Base-by-base conservation (phyloP, 2,797 vertebrate species). In the Podarcis lilfordi region DNA sequence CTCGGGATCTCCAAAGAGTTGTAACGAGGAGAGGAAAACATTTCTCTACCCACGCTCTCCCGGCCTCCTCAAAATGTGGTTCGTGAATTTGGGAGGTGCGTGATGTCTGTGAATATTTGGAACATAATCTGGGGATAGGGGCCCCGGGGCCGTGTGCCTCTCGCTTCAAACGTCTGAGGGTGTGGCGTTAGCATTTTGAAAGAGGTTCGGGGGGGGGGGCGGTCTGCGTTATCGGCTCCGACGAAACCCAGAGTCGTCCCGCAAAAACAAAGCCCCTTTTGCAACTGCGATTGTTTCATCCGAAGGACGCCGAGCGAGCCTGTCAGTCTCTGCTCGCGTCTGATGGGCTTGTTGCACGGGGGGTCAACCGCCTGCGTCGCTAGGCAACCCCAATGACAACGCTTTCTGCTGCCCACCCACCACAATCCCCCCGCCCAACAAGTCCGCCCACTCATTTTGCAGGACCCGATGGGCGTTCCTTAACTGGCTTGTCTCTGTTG, bases 361-460 rank as follows among this genome's bases (percentile, higher is more conserved):
- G 90, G 91, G 91, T 91, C 92, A 92, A 78, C 68, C 8, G 61
- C 19, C 27, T 13, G 23, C 5, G 86, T 91, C n/a, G 74, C 93
- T 68, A 84, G 88, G 93, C 87, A 88, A 89, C 85, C 50, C 43
- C 29, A n/a, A 72, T 11, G 74, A 15, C 29, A 59, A 25, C n/a
- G 0, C 61, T 61, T 25, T 27, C 45, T 25, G 8, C 8, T 68
- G 68, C 76, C 86, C 82, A 76, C 84, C 66, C 75, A 87, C 71
- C 59, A 86, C 82, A 50, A 32, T 27, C 32, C 59, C 61, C 43
- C 61, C 61, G 45, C 7, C 10, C 17, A 15, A 13, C 13, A 55
- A 55, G 29, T 50, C 61, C 40, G 50, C 85, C 85, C 76, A 68
- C 84, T 68, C 61, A 5, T 61, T 75, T 19, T 27, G 23, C 29